Evolutionary conservation across 2,113 vertebrate species (phyloP).

Genomic region (Bostrychus sinensis): DNA sequence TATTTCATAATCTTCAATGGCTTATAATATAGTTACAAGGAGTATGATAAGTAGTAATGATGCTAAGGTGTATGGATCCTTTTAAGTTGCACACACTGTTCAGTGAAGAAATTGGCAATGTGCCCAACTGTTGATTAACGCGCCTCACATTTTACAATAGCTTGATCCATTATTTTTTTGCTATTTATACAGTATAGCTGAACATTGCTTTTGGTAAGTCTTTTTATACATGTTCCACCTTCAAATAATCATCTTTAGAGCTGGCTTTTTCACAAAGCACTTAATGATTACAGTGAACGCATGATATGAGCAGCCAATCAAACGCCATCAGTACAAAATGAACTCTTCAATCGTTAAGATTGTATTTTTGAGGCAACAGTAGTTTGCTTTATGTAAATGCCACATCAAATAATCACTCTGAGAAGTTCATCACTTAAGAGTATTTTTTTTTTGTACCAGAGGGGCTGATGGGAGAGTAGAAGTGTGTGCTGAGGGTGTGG

Average conservation of each 20-base stretch:
- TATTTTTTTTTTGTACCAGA: constrained; percentile 19
- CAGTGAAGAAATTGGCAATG: constrained; percentile 20
- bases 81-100: not conserved
- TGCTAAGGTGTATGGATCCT: constrained; percentile 27
- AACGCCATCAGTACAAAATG: constrained; percentile 25
- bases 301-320: constrained; percentile 31
- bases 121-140: constrained; percentile 21
- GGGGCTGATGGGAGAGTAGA: constrained; percentile 1
- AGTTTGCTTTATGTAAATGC: constrained; percentile 34
- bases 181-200: too few relatives aligned
- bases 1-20: constrained; percentile 14
- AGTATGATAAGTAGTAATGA: constrained; percentile 24
- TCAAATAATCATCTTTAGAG: not conserved
- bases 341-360: constrained; percentile 16
- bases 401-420: constrained; percentile 40
- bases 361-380: constrained; percentile 23
- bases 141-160: constrained; percentile 44
- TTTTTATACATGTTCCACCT: not conserved
- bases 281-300: constrained; percentile 18
- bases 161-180: not conserved
- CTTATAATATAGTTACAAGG: constrained; percentile 2
- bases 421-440: constrained; percentile 41
- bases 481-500: not conserved
- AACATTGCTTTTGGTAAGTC: too few relatives aligned
- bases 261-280: not conserved